A percentile compares a stretch with the other conserved stretches of the same genome.
phyloP scores from a whole-genome alignment of 2,113 vertebrate species.

The Cisticola juncidis region DNA sequence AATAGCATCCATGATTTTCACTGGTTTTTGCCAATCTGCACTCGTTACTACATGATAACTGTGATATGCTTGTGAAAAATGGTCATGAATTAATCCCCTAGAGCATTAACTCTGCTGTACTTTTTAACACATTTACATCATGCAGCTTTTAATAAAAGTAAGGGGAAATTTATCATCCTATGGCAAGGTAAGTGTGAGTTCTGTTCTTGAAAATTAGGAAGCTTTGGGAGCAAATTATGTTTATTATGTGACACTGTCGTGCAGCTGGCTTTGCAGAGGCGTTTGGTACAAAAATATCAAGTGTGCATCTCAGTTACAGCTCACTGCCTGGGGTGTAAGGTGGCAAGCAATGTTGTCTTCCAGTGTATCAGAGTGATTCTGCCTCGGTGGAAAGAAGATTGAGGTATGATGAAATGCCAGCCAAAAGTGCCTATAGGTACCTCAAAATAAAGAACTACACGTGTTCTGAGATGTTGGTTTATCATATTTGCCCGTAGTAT shows the following conservation, averaged over 20 bases:
- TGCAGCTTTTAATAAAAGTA: neutral
- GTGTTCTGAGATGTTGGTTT: neutral
- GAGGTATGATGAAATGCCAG: constrained; percentile 8
- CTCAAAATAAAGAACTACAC: constrained; percentile 26
- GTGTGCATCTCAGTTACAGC: neutral
- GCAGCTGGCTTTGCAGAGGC: neutral
- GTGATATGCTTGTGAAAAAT: neutral
- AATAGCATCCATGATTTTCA: neutral
- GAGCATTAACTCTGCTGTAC: neutral
- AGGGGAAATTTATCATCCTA: neutral
- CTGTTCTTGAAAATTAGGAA: neutral
- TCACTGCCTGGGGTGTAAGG: neutral
- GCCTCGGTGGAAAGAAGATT: neutral
- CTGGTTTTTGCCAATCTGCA: neutral
- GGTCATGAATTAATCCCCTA: neutral
- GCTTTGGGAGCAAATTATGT: neutral
- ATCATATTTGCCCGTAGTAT: neutral
- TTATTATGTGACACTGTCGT: neutral
- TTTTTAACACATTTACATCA: neutral
- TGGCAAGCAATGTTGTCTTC: neutral
- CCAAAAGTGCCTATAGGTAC: neutral
- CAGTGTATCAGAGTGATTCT: neutral
- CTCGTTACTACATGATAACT: neutral
- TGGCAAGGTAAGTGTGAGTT: neutral
- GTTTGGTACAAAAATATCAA: neutral